These are phyloP conservation scores for Uloborus plumipes DNA, from an alignment of 2,888 invertebrate genomes.

Conservation along the genomic window DNA sequence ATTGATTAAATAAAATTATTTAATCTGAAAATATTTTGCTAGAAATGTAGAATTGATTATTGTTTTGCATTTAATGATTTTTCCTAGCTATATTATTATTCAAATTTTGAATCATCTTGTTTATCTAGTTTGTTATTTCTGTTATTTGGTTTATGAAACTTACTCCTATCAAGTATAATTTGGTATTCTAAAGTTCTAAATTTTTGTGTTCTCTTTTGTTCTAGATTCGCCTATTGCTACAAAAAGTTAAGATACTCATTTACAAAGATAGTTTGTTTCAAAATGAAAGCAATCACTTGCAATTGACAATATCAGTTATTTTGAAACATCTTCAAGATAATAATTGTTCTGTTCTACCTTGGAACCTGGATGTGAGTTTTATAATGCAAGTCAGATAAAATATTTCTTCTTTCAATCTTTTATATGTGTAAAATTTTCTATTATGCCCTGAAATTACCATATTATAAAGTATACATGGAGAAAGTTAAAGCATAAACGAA, in stretches of 20 bases:
- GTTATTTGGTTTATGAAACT: neutral
- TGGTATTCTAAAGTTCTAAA: no score
- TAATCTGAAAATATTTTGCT: no score
- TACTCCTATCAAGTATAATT: no score
- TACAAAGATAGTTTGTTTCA: slow-evolving; percentile 11
- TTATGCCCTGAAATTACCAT: no score
- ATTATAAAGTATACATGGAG: no score
- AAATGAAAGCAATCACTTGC: slow-evolving; percentile 15
- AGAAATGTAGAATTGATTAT: no score
- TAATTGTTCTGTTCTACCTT: slow-evolving; percentile 1
- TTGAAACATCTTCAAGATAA: slow-evolving; percentile 25
- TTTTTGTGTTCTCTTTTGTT: neutral
- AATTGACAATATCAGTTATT: slow-evolving; percentile 2
- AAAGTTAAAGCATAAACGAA: no score
- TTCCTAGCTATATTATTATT: no score
- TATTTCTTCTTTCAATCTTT: slow-evolving; percentile 7
- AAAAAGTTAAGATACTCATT: slow-evolving; percentile 30
- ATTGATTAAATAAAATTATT: no score
- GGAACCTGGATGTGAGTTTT: slow-evolving; percentile 48
- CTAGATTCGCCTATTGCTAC: slow-evolving; percentile 33
- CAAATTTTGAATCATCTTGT: neutral
- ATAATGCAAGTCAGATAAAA: no score
- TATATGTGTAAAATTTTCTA: neutral
- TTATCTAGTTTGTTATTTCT: neutral
- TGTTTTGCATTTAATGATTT: no score